Evolutionary conservation across 2,888 invertebrate genomes (phyloP).

Genomic region (Meghimatium bilineatum): DNA sequence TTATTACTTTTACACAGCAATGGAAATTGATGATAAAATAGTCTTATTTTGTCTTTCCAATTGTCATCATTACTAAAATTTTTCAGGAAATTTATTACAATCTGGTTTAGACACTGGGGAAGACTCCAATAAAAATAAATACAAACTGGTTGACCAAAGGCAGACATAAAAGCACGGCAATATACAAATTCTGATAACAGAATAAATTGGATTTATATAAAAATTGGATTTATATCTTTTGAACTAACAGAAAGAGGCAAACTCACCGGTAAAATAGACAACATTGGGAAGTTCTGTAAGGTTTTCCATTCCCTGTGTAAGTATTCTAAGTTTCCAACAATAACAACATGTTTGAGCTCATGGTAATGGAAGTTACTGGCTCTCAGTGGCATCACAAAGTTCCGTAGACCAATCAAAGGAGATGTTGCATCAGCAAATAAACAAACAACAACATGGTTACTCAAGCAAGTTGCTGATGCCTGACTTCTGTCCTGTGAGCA

Average conservation of each 20-base stretch:
- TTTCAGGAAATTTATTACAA: too few species aligned
- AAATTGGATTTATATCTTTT: background rate
- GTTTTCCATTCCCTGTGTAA: conserved; percentile 99
- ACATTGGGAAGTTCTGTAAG: conserved; percentile 99
- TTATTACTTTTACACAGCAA: too few species aligned
- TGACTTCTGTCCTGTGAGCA: conserved; percentile 85
- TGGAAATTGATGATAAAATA: too few species aligned
- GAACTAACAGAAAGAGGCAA: background rate
- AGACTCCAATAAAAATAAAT: too few species aligned
- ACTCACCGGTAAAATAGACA: conserved; percentile 96
- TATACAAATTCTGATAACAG: background rate
- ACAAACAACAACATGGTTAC: conserved; percentile 89
- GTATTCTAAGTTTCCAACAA: conserved; percentile 99
- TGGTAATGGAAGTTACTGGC: conserved; percentile 99
- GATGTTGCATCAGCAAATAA: conserved; percentile 99
- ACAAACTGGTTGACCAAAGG: too few species aligned
- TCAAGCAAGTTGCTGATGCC: conserved; percentile 97
- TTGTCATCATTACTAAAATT: too few species aligned
- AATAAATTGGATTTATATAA: too few species aligned
- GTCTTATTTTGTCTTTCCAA: too few species aligned
- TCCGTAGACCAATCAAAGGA: conserved; percentile 97
- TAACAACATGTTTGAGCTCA: conserved; percentile 99
- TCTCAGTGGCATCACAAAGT: conserved; percentile 98
- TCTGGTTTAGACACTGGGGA: too few species aligned
- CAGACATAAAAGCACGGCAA: too few species aligned